These are phyloP conservation scores for Antigone vipio DNA, from an alignment of 2,113 vertebrate genomes.

Conservation along the genomic window DNA sequence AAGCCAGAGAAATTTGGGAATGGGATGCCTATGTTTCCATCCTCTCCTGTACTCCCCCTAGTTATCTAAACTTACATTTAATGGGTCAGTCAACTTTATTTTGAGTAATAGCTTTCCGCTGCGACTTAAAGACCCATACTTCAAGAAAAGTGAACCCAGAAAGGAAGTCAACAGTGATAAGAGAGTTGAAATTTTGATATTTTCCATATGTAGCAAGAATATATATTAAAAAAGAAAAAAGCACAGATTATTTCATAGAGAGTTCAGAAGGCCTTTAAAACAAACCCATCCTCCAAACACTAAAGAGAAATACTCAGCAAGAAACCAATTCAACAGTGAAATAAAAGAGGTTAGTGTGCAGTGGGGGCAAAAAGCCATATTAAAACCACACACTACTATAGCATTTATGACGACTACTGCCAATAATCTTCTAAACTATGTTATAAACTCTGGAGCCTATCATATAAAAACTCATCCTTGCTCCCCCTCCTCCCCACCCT, in stretches of 20 bases:
- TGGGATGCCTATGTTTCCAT: neutral
- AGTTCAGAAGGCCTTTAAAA: conserved; percentile 43
- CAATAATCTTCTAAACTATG: neutral
- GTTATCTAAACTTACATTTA: conserved; percentile 57
- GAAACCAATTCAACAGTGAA: neutral
- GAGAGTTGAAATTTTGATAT: conserved; percentile 46
- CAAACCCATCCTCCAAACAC: conserved; percentile 1
- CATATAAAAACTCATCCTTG: neutral
- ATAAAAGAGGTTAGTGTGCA: neutral
- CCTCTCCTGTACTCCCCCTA: neutral
- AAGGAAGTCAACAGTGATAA: conserved; percentile 59
- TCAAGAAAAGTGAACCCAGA: conserved; percentile 52
- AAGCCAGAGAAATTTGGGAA: neutral
- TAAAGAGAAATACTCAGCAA: conserved; percentile 7
- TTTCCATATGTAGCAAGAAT: conserved; percentile 44
- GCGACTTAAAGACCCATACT: conserved; percentile 29
- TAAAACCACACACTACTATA: neutral
- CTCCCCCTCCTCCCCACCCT: fast-evolving
- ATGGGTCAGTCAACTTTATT: conserved; percentile 39
- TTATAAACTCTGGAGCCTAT: neutral
- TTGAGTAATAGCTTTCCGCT: conserved; percentile 60
- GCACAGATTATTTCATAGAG: neutral
- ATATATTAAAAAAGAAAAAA: neutral
- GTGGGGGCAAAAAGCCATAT: neutral
- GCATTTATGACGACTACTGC: neutral